Evolutionary conservation across 2,113 vertebrate species (phyloP), one percentile per base, ranked within the genome.

Genomic region (Forbesichthys agassizii): DNA sequence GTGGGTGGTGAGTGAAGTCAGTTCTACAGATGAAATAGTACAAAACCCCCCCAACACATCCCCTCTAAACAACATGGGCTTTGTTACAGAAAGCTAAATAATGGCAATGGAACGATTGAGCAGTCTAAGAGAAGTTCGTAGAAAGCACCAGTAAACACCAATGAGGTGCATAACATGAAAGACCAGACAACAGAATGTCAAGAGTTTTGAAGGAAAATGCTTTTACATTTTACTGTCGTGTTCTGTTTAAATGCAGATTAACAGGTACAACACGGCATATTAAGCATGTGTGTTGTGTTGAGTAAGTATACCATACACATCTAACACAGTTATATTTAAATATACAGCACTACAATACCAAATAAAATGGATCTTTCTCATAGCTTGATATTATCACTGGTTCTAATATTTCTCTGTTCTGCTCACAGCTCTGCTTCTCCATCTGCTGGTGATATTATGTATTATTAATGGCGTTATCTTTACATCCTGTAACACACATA

Each of bases 1-100:
- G 54, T 92, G 77, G 91, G 91, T 49, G 77, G 71, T 51, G 77
- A 77, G 83, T 87, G 88, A 88, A 82, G 76, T 83, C 53, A 65
- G 77, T 86, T 71, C 79, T 88, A 64, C 84, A 60, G 66, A 73
- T 68, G 27, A 51, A 69, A 58, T 12, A 61, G 33, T 66, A 78
- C 82, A 79, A 77, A 84, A 61, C 69, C 61, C 48, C 70, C 68
- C 60, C 64, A 58, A 55, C 62, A 8, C 36, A 42, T 42, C 36
- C 36, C 5, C 62, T 5, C 67, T 59, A 56, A 12, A 88, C 75
- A 87, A 71, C 80, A 55, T 10, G 47, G 64, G 52, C 78, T 75
- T 78, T 88, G 86, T 77, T n/a, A 52, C 16, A 42, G 57, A 69
- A 36, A 47, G 58, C 16, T 20, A 69, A 69, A 75, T 46, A 33